A percentile compares a stretch with the other conserved stretches of the same genome.
Conservation (phyloP, 2,888 invertebrate genomes). For the Argynnis bischoffii region DNA sequence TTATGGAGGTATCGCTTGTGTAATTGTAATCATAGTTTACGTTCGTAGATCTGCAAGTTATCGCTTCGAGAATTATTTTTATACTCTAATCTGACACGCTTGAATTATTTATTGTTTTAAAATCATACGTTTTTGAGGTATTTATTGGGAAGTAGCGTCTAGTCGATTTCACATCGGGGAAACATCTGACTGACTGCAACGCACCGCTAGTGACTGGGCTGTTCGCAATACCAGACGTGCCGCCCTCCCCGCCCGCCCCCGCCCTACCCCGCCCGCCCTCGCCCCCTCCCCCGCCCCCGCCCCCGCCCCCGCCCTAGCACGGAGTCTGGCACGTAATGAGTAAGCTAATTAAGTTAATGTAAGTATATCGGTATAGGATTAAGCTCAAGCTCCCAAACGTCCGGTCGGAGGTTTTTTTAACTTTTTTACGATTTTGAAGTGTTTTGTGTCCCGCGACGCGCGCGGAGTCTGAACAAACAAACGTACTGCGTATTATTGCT, state of each 20-base stretch:
- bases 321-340: slow-evolving; percentile 60
- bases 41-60: slow-evolving; percentile 68
- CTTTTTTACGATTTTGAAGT: slow-evolving; percentile 43
- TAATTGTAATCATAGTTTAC: slow-evolving; percentile 66
- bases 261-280: slow-evolving; percentile 6
- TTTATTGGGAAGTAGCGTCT: slow-evolving; percentile 73
- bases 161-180: slow-evolving; percentile 76
- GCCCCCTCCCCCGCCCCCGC: slow-evolving; percentile 1
- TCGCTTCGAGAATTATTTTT: slow-evolving; percentile 64
- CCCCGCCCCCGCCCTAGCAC: slow-evolving; percentile 38
- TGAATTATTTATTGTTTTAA: slow-evolving; percentile 70
- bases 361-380: slow-evolving; percentile 57
- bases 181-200: slow-evolving; percentile 37
- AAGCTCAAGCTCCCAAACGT: slow-evolving; percentile 56
- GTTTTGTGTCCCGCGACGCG: slow-evolving; percentile 50
- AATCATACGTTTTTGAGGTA: slow-evolving; percentile 47
- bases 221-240: slow-evolving; percentile 11
- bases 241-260: slow-evolving; percentile 5
- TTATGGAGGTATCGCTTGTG: slow-evolving; percentile 62
- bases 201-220: slow-evolving; percentile 16
- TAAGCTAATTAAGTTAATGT: slow-evolving; percentile 69
- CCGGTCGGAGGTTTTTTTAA: slow-evolving; percentile 64
- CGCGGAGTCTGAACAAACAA: slow-evolving; percentile 48
- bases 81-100: slow-evolving; percentile 53
- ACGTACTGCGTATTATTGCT: slow-evolving; percentile 55